Evolutionary conservation across 2,888 invertebrate species (phyloP).

Genomic region (Linnaemya vulpina): DNA sequence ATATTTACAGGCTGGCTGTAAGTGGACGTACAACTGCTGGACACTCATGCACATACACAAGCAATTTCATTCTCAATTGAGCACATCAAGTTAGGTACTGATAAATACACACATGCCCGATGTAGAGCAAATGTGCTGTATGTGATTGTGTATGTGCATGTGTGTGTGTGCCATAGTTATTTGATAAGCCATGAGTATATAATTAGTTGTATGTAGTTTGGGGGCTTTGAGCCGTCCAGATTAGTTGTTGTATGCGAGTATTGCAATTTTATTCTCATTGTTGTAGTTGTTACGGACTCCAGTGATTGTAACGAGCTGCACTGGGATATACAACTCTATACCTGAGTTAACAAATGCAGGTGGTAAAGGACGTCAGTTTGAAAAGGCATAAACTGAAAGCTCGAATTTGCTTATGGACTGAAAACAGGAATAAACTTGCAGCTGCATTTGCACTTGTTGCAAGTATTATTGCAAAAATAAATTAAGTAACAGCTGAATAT

Average conservation of each 20-base stretch:
- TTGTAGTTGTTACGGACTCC: constrained; percentile 35
- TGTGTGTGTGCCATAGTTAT: constrained; percentile 35
- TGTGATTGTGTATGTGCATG: background rate
- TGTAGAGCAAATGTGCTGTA: background rate
- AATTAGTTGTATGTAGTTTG: constrained; percentile 61
- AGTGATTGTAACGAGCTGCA: constrained; percentile 49
- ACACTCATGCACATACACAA: constrained; percentile 30
- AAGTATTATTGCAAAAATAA: no score
- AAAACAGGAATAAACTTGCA: background rate
- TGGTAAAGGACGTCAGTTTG: background rate
- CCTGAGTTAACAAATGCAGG: constrained; percentile 1
- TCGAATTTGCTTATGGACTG: background rate
- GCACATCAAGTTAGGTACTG: constrained; percentile 55
- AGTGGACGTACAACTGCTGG: constrained; percentile 6
- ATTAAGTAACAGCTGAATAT: no score
- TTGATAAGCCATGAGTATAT: constrained; percentile 62
- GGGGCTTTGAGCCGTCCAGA: constrained; percentile 33
- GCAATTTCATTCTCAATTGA: constrained; percentile 70
- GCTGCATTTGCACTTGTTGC: background rate
- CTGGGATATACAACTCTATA: constrained; percentile 6
- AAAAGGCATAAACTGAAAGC: background rate
- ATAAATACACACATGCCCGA: constrained; percentile 24
- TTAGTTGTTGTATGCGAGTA: constrained; percentile 46
- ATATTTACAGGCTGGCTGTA: constrained; percentile 27
- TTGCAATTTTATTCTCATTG: constrained; percentile 25